Evolutionary conservation across 2,113 vertebrate genomes (phyloP), one percentile per base, ranked within the genome.

Genomic region (Lepus europaeus): DNA sequence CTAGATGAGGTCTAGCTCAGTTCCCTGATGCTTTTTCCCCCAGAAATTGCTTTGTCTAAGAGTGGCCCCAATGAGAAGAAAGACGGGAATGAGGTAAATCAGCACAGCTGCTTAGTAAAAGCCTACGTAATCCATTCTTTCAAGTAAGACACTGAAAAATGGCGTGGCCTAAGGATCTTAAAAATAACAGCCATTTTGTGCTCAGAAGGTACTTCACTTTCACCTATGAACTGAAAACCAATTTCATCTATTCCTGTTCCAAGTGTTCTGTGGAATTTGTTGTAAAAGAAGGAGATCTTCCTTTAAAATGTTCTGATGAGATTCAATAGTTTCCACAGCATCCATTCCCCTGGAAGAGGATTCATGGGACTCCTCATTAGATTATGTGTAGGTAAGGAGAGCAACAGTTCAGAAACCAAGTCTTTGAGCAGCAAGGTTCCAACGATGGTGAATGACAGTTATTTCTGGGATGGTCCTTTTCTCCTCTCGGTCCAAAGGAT

Each of bases 401-500:
- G 61, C 27, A 94, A 87, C 51, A 89, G 64, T 78, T 85, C 45
- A 88, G 79, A 95, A 86, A 74, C 6, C 8, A 78, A 85, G 36
- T 39, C 6, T 74, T 36, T 70, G 13, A 49, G n/a, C 0, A 90
- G 12, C 13, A 78, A 16, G 33, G 22, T 82, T 72, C 33, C 85
- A 74, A 91, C 95, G 74, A 79, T 84, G 39, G 51, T 45, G 80
- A 97, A 94, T 45, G 13, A n/a, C 23, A 96, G 56, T 92, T 93
- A 96, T 97, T 96, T 5, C 39, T 61, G 89, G 90, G 94, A 87
- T 91, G 64, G 33, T 77, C 68, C 56, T 89, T 90, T 70, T 49
- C 22, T 39, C 53, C 4, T 74, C 11, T 51, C 31, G 79, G 29
- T 33, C 63, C 63, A 93, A 53, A 86, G 51, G 19, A 73, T 90